phyloP scores from a whole-genome alignment of 2,888 invertebrate genomes.

The Acholoe squamosa region DNA sequence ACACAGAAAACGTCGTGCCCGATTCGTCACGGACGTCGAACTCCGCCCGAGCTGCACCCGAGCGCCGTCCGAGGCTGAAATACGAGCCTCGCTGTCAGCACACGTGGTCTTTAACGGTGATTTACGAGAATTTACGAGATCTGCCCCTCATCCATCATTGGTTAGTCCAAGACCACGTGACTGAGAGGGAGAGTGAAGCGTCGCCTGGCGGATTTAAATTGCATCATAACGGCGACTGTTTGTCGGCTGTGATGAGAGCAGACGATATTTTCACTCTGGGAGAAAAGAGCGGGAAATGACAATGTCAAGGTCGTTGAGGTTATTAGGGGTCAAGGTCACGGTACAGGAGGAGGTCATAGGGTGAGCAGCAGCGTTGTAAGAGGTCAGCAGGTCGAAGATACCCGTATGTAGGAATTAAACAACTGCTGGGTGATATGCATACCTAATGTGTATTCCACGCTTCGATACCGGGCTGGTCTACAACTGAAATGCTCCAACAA shows the following conservation, averaged over 20 bases:
- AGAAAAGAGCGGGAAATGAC: neutral
- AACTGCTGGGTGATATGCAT: too few relatives aligned
- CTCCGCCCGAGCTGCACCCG: neutral
- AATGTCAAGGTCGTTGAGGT: neutral
- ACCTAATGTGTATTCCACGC: too few relatives aligned
- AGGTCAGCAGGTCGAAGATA: neutral
- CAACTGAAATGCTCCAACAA: too few relatives aligned
- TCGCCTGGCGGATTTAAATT: neutral
- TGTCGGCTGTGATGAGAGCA: neutral
- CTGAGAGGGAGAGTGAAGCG: neutral
- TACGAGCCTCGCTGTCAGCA: slow-evolving; percentile 32
- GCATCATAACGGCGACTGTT: neutral
- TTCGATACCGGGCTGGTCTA: too few relatives aligned
- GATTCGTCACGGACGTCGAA: slow-evolving; percentile 4
- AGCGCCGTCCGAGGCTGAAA: slow-evolving; percentile 41
- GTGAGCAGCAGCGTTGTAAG: neutral
- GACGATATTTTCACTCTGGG: neutral
- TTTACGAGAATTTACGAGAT: slow-evolving; percentile 49
- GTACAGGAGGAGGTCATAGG: neutral
- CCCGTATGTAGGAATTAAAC: neutral
- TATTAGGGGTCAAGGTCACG: neutral
- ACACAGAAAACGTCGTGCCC: slow-evolving; percentile 35
- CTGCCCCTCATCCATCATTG: slow-evolving; percentile 27
- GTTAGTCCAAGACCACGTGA: neutral
- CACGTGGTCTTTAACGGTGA: slow-evolving; percentile 53